phyloP scores from a whole-genome alignment of 2,888 invertebrate genomes.

The Orthonychiurus folsomi region DNA sequence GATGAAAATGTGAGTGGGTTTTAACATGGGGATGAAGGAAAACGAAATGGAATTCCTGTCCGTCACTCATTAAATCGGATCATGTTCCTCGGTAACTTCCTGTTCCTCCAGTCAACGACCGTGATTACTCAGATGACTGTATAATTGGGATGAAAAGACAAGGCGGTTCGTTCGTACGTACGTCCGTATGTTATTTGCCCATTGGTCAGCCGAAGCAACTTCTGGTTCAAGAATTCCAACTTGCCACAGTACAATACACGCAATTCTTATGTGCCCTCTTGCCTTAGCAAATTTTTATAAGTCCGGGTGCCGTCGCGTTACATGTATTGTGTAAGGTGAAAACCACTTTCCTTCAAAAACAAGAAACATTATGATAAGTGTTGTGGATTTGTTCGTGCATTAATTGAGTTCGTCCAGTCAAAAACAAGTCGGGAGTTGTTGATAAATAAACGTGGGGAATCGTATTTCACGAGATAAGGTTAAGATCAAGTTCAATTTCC shows the following conservation, averaged over 20 bases:
- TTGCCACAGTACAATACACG: too few relatives aligned
- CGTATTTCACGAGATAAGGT: too few relatives aligned
- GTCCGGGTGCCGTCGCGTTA: neutral
- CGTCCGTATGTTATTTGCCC: too few relatives aligned
- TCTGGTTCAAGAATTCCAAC: too few relatives aligned
- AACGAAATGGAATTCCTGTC: neutral
- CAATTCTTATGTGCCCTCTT: too few relatives aligned
- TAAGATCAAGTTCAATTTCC: too few relatives aligned
- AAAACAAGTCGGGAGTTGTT: neutral
- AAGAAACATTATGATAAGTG: too few relatives aligned
- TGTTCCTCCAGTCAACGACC: neutral
- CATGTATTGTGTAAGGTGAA: neutral
- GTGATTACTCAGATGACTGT: neutral
- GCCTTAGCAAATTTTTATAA: neutral
- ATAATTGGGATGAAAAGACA: too few relatives aligned
- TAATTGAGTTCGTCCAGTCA: too few relatives aligned
- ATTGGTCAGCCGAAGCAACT: neutral
- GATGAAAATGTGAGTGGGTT: neutral
- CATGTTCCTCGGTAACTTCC: neutral
- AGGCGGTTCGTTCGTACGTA: too few relatives aligned
- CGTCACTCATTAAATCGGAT: constrained; percentile 1
- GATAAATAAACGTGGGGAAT: too few relatives aligned
- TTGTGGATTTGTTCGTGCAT: too few relatives aligned
- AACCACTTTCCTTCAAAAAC: neutral
- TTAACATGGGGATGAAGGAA: neutral